Evolutionary conservation across 2,797 vertebrate species (phyloP).

Genomic region (Tragopan temminckii): DNA sequence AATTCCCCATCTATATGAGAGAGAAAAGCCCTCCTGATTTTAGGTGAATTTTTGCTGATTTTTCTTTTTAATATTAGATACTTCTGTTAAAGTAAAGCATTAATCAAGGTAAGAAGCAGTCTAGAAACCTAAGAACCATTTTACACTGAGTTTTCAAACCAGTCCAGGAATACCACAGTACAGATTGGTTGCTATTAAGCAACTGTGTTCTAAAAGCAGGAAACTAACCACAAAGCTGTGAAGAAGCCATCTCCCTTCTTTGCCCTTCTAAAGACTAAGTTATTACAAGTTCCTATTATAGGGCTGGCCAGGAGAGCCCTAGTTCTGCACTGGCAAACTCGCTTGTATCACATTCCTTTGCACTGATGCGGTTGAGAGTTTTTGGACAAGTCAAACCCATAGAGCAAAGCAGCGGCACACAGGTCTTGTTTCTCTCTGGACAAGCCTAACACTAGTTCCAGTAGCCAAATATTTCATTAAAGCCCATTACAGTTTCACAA

Average conservation of each 20-base stretch:
- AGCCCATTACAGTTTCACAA: neutral
- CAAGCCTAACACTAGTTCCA: neutral
- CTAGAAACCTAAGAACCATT: neutral
- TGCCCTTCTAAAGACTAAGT: neutral
- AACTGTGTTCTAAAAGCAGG: neutral
- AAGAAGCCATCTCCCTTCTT: neutral
- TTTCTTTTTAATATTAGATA: neutral
- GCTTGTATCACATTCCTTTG: constrained; percentile 11
- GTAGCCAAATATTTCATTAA: neutral
- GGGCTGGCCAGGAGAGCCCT: neutral
- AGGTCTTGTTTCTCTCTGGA: constrained; percentile 23
- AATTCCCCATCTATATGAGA: neutral
- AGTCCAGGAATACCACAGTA: constrained; percentile 21
- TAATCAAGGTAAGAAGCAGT: constrained; percentile 1
- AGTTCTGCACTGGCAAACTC: neutral
- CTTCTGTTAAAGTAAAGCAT: neutral
- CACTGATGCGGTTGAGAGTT: neutral
- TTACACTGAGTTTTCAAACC: constrained; percentile 48
- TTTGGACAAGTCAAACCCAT: neutral
- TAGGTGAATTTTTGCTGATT: neutral
- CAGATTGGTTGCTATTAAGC: neutral
- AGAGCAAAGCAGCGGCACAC: neutral
- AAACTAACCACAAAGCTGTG: neutral
- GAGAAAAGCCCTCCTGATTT: neutral
- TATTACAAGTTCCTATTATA: neutral